Evolutionary conservation across 2,113 vertebrate species (phyloP).

Genomic region (Poecilia latipinna): DNA sequence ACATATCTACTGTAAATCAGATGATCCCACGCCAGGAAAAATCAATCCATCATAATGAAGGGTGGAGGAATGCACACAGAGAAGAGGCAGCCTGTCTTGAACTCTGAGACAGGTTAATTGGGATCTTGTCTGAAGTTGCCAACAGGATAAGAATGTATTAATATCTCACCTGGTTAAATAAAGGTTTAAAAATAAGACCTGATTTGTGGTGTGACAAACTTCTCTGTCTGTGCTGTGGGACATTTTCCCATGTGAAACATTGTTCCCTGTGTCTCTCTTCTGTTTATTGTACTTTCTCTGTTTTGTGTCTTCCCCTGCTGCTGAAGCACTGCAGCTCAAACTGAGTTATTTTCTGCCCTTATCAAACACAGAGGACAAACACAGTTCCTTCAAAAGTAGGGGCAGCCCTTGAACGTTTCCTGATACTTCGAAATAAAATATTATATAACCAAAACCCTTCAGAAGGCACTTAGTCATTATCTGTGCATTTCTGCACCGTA

Average conservation of each 20-base stretch:
- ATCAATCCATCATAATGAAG: constrained; percentile 51
- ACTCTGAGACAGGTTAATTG: constrained; percentile 74
- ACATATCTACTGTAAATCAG: not conserved
- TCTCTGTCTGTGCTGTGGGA: not conserved
- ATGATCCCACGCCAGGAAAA: constrained; percentile 16
- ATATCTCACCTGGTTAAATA: no score
- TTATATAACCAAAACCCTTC: no score
- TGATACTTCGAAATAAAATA: no score
- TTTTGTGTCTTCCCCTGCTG: no score
- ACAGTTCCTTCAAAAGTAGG: not conserved
- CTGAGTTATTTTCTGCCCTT: not conserved
- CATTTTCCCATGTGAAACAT: not conserved
- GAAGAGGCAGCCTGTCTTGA: constrained; percentile 64
- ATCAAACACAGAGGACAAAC: not conserved
- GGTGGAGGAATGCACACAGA: constrained; percentile 53
- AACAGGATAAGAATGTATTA: constrained; percentile 24
- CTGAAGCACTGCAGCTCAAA: no score
- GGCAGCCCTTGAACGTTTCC: no score
- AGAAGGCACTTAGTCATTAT: no score
- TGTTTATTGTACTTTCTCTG: not conserved
- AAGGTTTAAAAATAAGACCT: constrained; percentile 29
- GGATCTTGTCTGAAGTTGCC: constrained; percentile 68
- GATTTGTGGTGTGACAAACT: constrained; percentile 40
- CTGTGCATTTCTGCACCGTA: no score
- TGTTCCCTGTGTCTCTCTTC: not conserved